Conservation (phyloP, 2,888 invertebrate species). For the Meteorus colon region DNA sequence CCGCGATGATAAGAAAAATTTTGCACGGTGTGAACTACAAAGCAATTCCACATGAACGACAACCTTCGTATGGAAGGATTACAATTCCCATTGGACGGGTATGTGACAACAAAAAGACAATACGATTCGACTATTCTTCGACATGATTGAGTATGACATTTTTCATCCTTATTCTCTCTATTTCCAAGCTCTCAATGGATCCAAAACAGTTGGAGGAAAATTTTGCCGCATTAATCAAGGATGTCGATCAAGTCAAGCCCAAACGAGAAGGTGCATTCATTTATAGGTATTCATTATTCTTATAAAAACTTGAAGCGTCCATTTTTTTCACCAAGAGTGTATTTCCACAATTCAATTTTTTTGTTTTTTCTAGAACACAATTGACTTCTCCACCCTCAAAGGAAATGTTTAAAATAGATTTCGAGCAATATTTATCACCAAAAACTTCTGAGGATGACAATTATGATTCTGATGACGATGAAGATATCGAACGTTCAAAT, state of each 20-base stretch:
- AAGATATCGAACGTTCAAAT: conserved; percentile 47
- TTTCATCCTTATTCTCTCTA: conserved; percentile 21
- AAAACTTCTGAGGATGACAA: conserved; percentile 53
- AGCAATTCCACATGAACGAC: conserved; percentile 80
- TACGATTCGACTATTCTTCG: conserved; percentile 30
- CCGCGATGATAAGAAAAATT: conserved; percentile 78
- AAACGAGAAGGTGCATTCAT: conserved; percentile 83
- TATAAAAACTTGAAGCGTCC: no score
- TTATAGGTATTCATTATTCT: conserved; percentile 74
- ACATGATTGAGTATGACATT: conserved; percentile 25
- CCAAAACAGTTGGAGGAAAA: conserved; percentile 82
- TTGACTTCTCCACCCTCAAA: conserved; percentile 79
- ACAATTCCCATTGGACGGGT: conserved; percentile 83
- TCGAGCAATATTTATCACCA: conserved; percentile 59
- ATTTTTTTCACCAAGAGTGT: no score
- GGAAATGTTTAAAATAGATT: conserved; percentile 82
- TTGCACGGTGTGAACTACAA: conserved; percentile 82
- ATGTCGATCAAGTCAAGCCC: conserved; percentile 80
- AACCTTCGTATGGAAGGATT: conserved; percentile 82
- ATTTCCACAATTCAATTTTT: conserved; percentile 25
- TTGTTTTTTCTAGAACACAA: conserved; percentile 76
- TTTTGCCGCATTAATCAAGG: conserved; percentile 79
- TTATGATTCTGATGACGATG: conserved; percentile 64
- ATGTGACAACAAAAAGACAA: conserved; percentile 59
- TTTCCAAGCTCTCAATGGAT: conserved; percentile 82